Base-by-base conservation (phyloP, 2,113 vertebrate species). In the Peucedramus taeniatus region DNA sequence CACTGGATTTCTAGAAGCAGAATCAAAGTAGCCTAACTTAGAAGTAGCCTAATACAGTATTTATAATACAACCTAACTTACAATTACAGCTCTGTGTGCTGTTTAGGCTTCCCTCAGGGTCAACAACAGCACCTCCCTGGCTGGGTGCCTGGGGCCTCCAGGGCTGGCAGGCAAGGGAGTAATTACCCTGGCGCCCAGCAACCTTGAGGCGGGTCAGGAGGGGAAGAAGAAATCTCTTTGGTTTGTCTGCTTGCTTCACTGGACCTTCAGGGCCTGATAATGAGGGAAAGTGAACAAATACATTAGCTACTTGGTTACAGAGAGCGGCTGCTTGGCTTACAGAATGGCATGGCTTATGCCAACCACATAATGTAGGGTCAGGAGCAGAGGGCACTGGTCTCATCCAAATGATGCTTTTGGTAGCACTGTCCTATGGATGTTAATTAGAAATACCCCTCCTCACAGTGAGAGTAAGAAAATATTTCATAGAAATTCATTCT, bases 351-450 rank as follows among this genome's bases (percentile, higher is more conserved):
- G 59, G n/a, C 11, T 37, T 45, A 31, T 23, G 30, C 9, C 28
- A n/a, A 9, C 26, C 35, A 30, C 4, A 5, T 4, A 53, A 26
- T 0, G 0, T 13, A 42, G 14, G 13, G 13, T 64, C 3, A 3
- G 56, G 13, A 85, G 30, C 28, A 21, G 15, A 8, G 30, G 8
- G 6, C 39, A 37, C 28, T 11, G 3, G 15, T n/a, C 26, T 63
- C 14, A 12, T 7, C 42, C 5, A 22, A 4, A 26, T 57, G 19
- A 39, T 75, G 27, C 4, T 12, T 90, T 82, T 49, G 11, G 33
- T 33, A 31, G 13, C 0, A 1, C 15, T 75, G 23, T 31, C 23
- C n/a, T 61, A 4, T 0, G 4, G 23, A n/a, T 69, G 6, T 30
- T 64, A 68, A 54, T 22, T 13, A 71, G n/a, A 75, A 90, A 70